Conservation (phyloP, 2,797 vertebrate genomes). For the Eospalax fontanierii region DNA sequence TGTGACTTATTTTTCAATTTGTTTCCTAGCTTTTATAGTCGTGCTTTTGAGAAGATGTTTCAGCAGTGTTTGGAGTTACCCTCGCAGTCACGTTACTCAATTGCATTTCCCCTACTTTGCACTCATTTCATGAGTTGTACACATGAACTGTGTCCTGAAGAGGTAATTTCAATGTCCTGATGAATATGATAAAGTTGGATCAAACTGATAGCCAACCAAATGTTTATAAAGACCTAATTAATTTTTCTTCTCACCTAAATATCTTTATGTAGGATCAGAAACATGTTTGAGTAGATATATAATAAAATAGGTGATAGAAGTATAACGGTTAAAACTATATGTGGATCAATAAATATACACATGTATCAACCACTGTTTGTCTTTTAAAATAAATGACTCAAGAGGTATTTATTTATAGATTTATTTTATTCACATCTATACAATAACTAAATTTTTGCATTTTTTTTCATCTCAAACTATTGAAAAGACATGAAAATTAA, state of each 20-base stretch:
- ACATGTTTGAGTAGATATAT: conserved; percentile 42
- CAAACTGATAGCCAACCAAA: not conserved
- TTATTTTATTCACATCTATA: not conserved
- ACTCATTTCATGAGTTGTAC: conserved; percentile 99
- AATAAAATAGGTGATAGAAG: not conserved
- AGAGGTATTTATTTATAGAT: conserved; percentile 31
- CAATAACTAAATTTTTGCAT: not conserved
- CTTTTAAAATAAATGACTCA: conserved; percentile 48
- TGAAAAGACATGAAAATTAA: conserved; percentile 61
- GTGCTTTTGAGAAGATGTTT: conserved; percentile 99
- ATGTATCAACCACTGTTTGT: not conserved
- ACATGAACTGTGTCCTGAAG: conserved; percentile 98
- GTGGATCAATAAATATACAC: not conserved
- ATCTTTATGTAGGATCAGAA: conserved; percentile 50
- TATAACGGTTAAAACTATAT: not conserved
- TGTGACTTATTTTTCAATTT: conserved; percentile 76
- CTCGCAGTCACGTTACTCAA: conserved; percentile 98
- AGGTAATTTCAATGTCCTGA: conserved; percentile 91
- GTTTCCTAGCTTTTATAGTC: conserved; percentile 97
- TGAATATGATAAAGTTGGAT: not conserved
- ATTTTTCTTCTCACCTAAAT: not conserved
- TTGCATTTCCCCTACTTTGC: conserved; percentile 98
- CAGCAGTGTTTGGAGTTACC: conserved; percentile 99
- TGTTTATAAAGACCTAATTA: conserved; percentile 13
- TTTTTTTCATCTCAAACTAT: conserved; percentile 44